Evolutionary conservation across 2,888 invertebrate genomes (phyloP).

Genomic region (Acronicta leporina): DNA sequence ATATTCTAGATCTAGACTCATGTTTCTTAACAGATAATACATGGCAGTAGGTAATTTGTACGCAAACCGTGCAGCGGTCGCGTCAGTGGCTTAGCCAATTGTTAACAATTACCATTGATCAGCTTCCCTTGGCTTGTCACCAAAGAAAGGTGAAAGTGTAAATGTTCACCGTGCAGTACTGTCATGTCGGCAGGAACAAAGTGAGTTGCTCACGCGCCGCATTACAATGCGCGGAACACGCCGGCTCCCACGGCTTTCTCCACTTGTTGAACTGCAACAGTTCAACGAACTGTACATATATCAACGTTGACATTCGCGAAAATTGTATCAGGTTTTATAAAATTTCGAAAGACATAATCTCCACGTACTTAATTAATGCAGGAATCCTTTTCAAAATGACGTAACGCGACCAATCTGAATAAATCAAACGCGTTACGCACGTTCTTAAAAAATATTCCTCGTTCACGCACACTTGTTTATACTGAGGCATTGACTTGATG

Average conservation of each 20-base stretch:
- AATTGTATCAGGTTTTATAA: conserved; percentile 20
- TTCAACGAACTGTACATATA: conserved; percentile 39
- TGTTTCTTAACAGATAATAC: conserved; percentile 4
- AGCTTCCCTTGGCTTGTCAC: conserved; percentile 38
- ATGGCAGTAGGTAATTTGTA: conserved; percentile 14
- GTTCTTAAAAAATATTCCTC: no score
- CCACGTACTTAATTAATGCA: background rate
- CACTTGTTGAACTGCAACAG: conserved; percentile 32
- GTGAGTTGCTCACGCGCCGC: conserved; percentile 29
- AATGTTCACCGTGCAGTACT: conserved; percentile 40
- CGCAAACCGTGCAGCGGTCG: conserved; percentile 14
- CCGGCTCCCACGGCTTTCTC: conserved; percentile 67
- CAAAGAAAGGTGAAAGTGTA: conserved; percentile 61
- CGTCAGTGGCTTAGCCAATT: conserved; percentile 5
- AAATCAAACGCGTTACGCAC: no score
- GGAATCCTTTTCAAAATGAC: background rate
- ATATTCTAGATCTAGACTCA: background rate
- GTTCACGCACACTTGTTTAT: no score
- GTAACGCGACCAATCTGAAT: background rate
- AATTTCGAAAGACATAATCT: background rate
- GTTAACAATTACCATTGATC: conserved; percentile 25
- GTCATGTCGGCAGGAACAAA: conserved; percentile 27
- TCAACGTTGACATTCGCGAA: conserved; percentile 28
- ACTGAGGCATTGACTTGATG: no score
- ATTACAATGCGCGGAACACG: conserved; percentile 39